Evolutionary conservation across 2,888 invertebrate genomes (phyloP).

Genomic region (Pyrrhia umbra): DNA sequence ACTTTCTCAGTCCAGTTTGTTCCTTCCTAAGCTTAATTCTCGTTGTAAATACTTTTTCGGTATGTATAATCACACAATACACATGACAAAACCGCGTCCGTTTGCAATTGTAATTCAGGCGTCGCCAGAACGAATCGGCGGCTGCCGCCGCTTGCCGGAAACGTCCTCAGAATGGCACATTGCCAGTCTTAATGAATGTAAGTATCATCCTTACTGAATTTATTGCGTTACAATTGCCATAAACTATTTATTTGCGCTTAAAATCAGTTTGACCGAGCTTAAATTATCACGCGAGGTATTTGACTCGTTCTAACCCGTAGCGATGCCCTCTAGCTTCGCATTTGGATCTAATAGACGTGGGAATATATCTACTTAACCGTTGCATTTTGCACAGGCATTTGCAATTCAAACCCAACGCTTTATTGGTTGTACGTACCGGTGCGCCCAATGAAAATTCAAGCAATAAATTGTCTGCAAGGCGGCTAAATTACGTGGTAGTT

Average conservation of each 20-base stretch:
- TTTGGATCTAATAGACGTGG: slow-evolving; percentile 76
- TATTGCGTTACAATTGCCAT: slow-evolving; percentile 68
- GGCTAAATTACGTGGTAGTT: slow-evolving; percentile 71
- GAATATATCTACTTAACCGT: slow-evolving; percentile 73
- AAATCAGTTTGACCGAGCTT: slow-evolving; percentile 51
- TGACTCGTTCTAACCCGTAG: slow-evolving; percentile 50
- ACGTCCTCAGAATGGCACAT: slow-evolving; percentile 81
- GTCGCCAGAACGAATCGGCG: slow-evolving; percentile 81
- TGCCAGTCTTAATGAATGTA: slow-evolving; percentile 82
- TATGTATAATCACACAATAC: slow-evolving; percentile 77
- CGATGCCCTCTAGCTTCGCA: slow-evolving; percentile 58
- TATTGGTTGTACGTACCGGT: slow-evolving; percentile 70
- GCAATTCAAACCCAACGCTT: slow-evolving; percentile 76
- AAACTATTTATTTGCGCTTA: slow-evolving; percentile 53
- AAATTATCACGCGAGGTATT: slow-evolving; percentile 54
- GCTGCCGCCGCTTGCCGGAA: slow-evolving; percentile 82
- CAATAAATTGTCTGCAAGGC: slow-evolving; percentile 71
- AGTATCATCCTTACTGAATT: slow-evolving; percentile 75
- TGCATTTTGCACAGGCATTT: slow-evolving; percentile 72
- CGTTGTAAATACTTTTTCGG: slow-evolving; percentile 26
- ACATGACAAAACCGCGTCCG: slow-evolving; percentile 79
- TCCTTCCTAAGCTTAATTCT: slow-evolving; percentile 2
- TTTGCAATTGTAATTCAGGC: slow-evolving; percentile 83
- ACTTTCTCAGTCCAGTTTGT: slow-evolving; percentile 1
- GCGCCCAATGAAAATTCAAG: slow-evolving; percentile 73